A percentile compares a stretch with the other conserved stretches of the same genome.
Evolutionary conservation across 64 coral and sea anemone genomes (phyloP).

Genomic region (Montipora sp.): DNA sequence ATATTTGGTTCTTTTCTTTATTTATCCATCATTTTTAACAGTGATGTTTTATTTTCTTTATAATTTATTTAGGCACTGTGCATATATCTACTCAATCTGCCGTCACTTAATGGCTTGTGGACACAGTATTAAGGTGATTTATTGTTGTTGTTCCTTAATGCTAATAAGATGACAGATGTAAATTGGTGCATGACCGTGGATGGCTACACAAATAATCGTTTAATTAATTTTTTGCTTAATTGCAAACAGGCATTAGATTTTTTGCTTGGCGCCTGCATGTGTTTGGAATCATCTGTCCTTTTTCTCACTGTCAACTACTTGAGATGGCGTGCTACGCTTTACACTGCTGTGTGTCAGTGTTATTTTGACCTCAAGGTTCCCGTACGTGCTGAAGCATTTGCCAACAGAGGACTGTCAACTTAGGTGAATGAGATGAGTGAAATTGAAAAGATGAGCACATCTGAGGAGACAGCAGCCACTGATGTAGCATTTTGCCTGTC

Average conservation of each 20-base stretch:
- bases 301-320: slow-evolving; percentile 88
- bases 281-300: slow-evolving; percentile 88
- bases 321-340: slow-evolving; percentile 85
- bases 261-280: slow-evolving; percentile 93
- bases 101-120: slow-evolving; percentile 89
- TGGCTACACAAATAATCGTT: no score
- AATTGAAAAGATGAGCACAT: slow-evolving; percentile 93
- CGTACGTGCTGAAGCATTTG: slow-evolving; percentile 90
- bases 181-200: no score
- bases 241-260: slow-evolving; percentile 80
- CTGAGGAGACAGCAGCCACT: slow-evolving; percentile 72
- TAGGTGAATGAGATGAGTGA: slow-evolving; percentile 90
- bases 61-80: slow-evolving; percentile 86
- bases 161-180: no score
- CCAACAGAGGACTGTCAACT: slow-evolving; percentile 76
- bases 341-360: slow-evolving; percentile 92
- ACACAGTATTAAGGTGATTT: slow-evolving; percentile 83
- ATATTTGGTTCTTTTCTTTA: no score
- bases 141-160: neutral
- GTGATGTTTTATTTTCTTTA: neutral
- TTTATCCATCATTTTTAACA: no score
- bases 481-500: slow-evolving; percentile 80
- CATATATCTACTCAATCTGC: slow-evolving; percentile 94
- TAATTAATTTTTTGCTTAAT: neutral
- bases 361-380: slow-evolving; percentile 93